These are phyloP conservation scores for Heterodera filipjevi DNA, from an alignment of 2,888 invertebrate genomes.

Conservation along the genomic window DNA sequence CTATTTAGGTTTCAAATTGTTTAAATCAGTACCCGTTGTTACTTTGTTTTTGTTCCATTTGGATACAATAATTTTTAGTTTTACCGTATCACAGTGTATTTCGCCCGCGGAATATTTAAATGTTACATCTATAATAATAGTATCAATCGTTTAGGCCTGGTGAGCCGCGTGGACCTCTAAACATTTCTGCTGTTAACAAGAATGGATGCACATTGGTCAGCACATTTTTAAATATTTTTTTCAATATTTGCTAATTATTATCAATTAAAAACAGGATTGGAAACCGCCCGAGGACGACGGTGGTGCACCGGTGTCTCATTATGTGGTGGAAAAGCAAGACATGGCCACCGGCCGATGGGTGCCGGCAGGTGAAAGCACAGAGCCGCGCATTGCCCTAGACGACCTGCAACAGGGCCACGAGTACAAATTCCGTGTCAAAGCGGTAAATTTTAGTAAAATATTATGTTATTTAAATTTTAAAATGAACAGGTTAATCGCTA, in stretches of 20 bases:
- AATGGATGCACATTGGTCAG: constrained; percentile 68
- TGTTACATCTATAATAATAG: too few relatives aligned
- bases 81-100: too few relatives aligned
- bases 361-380: constrained; percentile 59
- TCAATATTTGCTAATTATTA: not conserved
- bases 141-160: constrained; percentile 54
- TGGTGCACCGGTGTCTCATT: constrained; percentile 65
- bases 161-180: constrained; percentile 64
- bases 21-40: too few relatives aligned
- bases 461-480: not conserved
- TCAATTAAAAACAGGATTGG: constrained; percentile 48
- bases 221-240: not conserved
- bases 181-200: constrained; percentile 66
- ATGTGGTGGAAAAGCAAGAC: constrained; percentile 65
- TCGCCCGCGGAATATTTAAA: too few relatives aligned
- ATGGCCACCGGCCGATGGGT: constrained; percentile 67
- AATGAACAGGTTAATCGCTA: constrained; percentile 68
- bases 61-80: too few relatives aligned
- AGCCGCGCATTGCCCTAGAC: constrained; percentile 73
- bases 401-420: constrained; percentile 82
- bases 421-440: constrained; percentile 70
- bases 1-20: too few relatives aligned
- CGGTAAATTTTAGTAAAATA: constrained; percentile 51
- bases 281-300: constrained; percentile 63
- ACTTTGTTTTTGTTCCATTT: too few relatives aligned